Percentiles rank a stretch among this genome's conserved stretches.
These are phyloP conservation scores for Tamias sibiricus DNA, from an alignment of 2,113 vertebrate genomes.

Conservation along the genomic window DNA sequence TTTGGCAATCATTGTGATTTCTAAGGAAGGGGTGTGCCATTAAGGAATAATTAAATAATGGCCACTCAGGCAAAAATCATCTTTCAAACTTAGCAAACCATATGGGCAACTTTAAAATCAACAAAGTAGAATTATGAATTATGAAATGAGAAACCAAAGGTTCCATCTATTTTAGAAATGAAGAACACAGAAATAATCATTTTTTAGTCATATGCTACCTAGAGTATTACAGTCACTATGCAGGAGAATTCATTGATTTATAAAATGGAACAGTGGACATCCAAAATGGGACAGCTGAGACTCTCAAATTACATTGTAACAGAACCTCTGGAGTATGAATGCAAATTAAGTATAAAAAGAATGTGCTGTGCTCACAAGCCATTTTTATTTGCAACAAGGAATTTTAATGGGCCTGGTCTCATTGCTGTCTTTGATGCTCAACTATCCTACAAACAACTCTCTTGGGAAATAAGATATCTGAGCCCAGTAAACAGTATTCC, in stretches of 20 bases:
- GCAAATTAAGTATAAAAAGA: conserved; percentile 60
- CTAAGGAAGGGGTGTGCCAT: not conserved
- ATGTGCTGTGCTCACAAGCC: not conserved
- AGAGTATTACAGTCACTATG: not conserved
- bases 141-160: not conserved
- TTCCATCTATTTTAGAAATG: conserved; percentile 27
- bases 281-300: conserved; percentile 57
- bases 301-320: conserved; percentile 31
- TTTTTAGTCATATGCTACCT: not conserved
- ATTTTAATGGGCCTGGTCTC: conserved; percentile 54
- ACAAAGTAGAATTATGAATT: not conserved
- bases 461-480: conserved; percentile 38
- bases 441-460: conserved; percentile 48
- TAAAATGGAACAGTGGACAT: conserved; percentile 18
- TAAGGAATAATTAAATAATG: conserved; percentile 14
- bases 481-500: not conserved
- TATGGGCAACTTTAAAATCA: not conserved
- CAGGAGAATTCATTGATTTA: conserved; percentile 61
- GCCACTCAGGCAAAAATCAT: not conserved
- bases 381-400: conserved; percentile 51
- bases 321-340: conserved; percentile 37
- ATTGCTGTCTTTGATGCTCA: conserved; percentile 46
- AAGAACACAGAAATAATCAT: not conserved
- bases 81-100: not conserved
- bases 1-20: not conserved